Evolutionary conservation across 1,140 invertebrate species (phyloP).

Genomic region (Oscheius sp.): DNA sequence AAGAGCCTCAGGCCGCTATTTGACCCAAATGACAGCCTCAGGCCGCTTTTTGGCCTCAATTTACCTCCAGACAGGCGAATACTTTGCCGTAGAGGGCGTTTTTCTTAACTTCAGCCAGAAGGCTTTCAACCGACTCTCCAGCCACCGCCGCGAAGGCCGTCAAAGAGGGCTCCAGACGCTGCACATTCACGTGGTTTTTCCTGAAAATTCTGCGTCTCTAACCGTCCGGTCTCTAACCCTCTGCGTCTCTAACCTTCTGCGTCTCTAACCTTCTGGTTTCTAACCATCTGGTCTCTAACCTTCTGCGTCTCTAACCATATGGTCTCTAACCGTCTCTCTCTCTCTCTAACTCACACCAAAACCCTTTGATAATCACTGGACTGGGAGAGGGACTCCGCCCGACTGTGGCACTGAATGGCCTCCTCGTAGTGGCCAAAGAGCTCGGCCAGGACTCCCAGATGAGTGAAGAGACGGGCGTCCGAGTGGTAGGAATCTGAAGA

Average conservation of each 20-base stretch:
- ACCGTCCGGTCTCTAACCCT: too few species aligned
- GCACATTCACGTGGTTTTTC: too few species aligned
- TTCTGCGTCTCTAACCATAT: too few species aligned
- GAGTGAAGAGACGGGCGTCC: background rate
- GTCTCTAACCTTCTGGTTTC: too few species aligned
- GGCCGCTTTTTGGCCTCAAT: too few species aligned
- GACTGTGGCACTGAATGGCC: background rate
- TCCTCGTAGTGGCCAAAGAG: constrained; percentile 24
- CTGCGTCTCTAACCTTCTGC: too few species aligned
- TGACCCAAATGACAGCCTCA: too few species aligned
- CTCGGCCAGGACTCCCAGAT: constrained; percentile 16
- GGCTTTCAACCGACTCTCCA: background rate
- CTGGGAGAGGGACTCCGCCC: background rate
- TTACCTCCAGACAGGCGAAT: background rate
- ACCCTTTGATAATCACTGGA: background rate
- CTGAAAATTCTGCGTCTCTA: too few species aligned
- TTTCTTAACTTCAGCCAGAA: constrained; percentile 7
- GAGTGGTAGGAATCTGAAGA: background rate
- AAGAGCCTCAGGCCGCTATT: too few species aligned
- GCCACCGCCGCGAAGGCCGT: too few species aligned
- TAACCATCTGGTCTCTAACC: too few species aligned
- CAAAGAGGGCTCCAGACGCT: too few species aligned
- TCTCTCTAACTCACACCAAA: background rate
- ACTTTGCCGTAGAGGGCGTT: constrained; percentile 6
- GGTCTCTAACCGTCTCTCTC: background rate